Evolutionary conservation across 1,140 invertebrate genomes (phyloP).

Genomic region (Lepidurus couesii): DNA sequence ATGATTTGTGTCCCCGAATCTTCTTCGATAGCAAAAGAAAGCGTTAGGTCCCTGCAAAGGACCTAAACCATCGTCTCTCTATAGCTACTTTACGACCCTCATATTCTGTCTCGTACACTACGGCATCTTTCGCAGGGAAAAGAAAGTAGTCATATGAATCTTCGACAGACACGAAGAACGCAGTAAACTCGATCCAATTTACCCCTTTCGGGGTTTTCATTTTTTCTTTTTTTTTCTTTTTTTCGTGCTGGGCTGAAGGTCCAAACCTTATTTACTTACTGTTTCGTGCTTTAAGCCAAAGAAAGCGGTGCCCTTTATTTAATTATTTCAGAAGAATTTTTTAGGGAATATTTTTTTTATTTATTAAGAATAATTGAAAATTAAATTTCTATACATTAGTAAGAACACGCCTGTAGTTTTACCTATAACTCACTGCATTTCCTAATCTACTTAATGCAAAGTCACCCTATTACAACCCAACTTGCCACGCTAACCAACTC

Average conservation of each 20-base stretch:
- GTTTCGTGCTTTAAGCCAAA: no score
- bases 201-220: background rate
- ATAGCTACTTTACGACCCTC: background rate
- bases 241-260: background rate
- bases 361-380: no score
- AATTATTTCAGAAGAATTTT: no score
- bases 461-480: no score
- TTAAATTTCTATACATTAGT: no score
- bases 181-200: background rate
- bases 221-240: background rate
- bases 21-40: background rate
- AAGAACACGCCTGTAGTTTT: no score
- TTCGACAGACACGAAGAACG: background rate
- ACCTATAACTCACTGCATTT: no score
- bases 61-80: background rate
- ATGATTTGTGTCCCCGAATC: background rate
- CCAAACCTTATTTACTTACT: no score
- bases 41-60: background rate
- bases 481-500: no score
- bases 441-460: no score
- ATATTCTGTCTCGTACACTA: slow-evolving; percentile 5
- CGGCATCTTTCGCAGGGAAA: background rate
- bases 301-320: no score
- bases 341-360: no score
- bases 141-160: background rate